Evolutionary conservation across 2,113 vertebrate genomes (phyloP), one percentile per base, ranked within the genome.

Genomic region (Myotis brandtii): DNA sequence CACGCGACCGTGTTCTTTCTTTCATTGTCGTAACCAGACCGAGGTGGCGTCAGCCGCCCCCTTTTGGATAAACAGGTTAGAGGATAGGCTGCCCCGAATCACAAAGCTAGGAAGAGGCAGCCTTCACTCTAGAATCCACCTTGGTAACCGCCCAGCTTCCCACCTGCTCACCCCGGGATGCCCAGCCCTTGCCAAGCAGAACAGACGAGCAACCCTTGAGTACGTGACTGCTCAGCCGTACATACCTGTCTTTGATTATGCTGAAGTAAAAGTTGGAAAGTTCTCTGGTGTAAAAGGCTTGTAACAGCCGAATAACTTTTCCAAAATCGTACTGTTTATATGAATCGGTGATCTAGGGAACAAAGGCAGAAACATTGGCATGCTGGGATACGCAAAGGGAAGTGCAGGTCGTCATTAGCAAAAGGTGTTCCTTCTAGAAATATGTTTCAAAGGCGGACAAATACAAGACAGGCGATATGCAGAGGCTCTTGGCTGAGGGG

Each of bases 241-340:
- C 98, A 18, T 91, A 99, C 99, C 99, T 98, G 96, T 99, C 99
- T 96, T 99, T 99, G 97, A 99, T 98, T 85, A 99, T 97, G 97
- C 98, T 99, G 98, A 99, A 99, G 96, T 99, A 99, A 93, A 99
- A 99, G 97, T 97, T 99, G 62, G 99, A 99, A 13, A 99, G 97
- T 18, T 99, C 99, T 98, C 98, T 98, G 96, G 98, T 98, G 79
- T 99, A 99, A 98, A 99, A 99, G 32, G 98, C 98, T 95, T 99
- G 99, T 59, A 99, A 97, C 18, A 99, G 96, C 10, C 99, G 99
- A 94, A 99, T 97, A 34, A 98, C 99, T 93, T 99, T 99, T 69
- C 99, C 98, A 3, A 99, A 99, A 84, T 99, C 99, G 20, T 99
- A 99, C 64, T 99, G 98, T n/a, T 97, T 99, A 97, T 99, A 99